phyloP scores from a whole-genome alignment of 1,140 invertebrate genomes.

The Diachasma alloeum region DNA sequence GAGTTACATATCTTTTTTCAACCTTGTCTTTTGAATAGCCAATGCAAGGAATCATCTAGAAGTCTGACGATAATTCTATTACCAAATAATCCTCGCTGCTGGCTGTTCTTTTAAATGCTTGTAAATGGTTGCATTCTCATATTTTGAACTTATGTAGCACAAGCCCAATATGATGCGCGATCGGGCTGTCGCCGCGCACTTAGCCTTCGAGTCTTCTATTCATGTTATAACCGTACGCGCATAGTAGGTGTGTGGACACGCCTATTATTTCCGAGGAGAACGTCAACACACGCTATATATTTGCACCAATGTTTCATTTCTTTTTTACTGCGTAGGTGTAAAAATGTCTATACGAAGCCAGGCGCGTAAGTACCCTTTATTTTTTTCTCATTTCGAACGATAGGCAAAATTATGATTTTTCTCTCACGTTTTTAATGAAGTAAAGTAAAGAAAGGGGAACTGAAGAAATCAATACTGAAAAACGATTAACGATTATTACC shows the following conservation, averaged over 20 bases:
- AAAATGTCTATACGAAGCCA: background rate
- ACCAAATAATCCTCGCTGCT: too few species aligned
- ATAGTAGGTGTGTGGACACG: background rate
- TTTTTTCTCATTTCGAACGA: background rate
- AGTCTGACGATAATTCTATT: too few species aligned
- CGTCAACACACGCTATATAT: background rate
- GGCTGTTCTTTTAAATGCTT: too few species aligned
- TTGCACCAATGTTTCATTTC: conserved; percentile 1
- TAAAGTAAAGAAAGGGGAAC: background rate
- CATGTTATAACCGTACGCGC: background rate
- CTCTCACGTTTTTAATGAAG: background rate
- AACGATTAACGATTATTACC: conserved; percentile 3
- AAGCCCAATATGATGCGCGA: background rate
- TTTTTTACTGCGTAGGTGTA: background rate
- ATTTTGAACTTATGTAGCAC: background rate
- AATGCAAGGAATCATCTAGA: too few species aligned
- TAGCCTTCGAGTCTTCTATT: conserved; percentile 3
- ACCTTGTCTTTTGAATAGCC: too few species aligned
- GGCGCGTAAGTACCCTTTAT: background rate
- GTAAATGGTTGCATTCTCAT: too few species aligned
- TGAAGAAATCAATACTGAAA: background rate
- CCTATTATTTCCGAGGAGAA: background rate
- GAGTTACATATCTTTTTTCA: too few species aligned
- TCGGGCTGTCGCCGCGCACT: background rate
- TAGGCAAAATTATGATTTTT: background rate